Conservation (phyloP, 2,113 vertebrate species). For the Chinchilla lanigera region DNA sequence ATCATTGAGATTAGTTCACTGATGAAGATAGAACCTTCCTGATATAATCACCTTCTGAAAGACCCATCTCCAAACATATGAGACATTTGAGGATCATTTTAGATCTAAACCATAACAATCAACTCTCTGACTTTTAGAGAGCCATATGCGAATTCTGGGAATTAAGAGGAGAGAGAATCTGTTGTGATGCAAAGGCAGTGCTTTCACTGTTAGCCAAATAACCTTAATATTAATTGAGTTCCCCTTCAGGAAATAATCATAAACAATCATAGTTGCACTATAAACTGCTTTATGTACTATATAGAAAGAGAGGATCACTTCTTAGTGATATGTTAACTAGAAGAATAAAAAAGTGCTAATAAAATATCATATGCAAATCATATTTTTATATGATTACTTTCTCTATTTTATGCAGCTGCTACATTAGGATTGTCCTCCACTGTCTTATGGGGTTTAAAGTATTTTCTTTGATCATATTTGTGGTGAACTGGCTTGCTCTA, state of each 20-base stretch:
- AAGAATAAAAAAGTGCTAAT: conserved; percentile 22
- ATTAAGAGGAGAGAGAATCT: neutral
- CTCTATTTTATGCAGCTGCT: neutral
- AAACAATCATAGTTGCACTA: conserved; percentile 6
- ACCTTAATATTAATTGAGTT: neutral
- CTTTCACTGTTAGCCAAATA: conserved; percentile 7
- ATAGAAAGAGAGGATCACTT: conserved; percentile 18
- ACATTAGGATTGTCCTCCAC: neutral
- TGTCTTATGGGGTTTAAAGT: conserved; percentile 19
- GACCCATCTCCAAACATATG: no score
- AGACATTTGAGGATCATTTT: no score
- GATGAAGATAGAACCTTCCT: no score
- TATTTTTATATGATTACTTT: conserved; percentile 7
- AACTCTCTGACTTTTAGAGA: neutral
- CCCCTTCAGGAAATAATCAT: conserved; percentile 2
- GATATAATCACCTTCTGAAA: no score
- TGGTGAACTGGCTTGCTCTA: conserved; percentile 36
- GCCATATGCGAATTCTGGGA: neutral
- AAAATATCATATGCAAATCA: neutral
- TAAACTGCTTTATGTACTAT: neutral
- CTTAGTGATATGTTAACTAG: neutral
- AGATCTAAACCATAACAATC: neutral
- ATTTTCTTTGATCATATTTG: conserved; percentile 44
- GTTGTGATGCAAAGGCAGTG: neutral
- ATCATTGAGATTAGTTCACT: neutral